These are phyloP conservation scores for Parthenolecanium corni DNA, from an alignment of 2,888 invertebrate genomes.

Conservation along the genomic window DNA sequence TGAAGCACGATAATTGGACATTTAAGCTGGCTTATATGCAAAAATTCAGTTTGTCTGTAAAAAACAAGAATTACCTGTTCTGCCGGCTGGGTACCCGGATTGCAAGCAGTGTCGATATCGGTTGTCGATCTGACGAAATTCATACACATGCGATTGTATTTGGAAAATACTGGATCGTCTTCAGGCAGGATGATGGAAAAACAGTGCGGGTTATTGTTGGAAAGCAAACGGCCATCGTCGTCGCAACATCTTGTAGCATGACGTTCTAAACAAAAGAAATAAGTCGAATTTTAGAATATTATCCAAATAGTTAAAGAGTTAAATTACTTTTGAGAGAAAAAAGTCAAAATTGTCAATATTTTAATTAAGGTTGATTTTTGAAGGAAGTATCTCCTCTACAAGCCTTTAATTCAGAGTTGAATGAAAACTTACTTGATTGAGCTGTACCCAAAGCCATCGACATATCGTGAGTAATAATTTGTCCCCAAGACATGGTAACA, in stretches of 20 bases:
- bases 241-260: slow-evolving; percentile 50
- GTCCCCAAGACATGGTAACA: slow-evolving; percentile 67
- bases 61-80: slow-evolving; percentile 49
- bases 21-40: too few species aligned
- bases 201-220: slow-evolving; percentile 34
- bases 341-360: too few species aligned
- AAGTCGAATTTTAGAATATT: neutral
- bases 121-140: slow-evolving; percentile 36
- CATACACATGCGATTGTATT: slow-evolving; percentile 35
- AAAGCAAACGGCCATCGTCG: slow-evolving; percentile 41
- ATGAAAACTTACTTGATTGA: slow-evolving; percentile 68
- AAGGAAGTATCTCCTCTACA: too few species aligned
- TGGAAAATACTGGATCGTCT: slow-evolving; percentile 35
- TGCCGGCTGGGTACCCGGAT: slow-evolving; percentile 50
- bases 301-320: too few species aligned
- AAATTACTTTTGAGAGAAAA: too few species aligned
- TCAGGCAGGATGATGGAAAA: slow-evolving; percentile 36
- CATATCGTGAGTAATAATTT: slow-evolving; percentile 70
- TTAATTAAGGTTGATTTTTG: too few species aligned
- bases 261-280: slow-evolving; percentile 33
- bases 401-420: too few species aligned
- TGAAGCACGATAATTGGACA: too few species aligned
- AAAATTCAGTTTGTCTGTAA: too few species aligned
- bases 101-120: slow-evolving; percentile 53
- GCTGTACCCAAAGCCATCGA: slow-evolving; percentile 58